These are phyloP conservation scores for Heliconius sara DNA, from an alignment of 2,888 invertebrate species.

Conservation along the genomic window DNA sequence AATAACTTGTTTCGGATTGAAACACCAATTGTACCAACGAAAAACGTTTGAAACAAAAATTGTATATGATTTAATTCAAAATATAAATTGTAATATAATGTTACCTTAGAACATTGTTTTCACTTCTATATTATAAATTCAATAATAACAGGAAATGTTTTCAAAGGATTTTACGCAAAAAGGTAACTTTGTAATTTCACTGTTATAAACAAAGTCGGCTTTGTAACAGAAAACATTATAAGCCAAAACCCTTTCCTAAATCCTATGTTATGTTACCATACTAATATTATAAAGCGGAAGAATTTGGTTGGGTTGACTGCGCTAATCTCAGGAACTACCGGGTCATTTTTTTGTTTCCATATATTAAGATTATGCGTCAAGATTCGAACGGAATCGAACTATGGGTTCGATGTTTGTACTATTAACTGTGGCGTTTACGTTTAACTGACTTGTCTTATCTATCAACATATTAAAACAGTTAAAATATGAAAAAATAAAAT, in stretches of 20 bases:
- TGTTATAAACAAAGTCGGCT: background rate
- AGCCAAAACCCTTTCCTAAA: conserved; percentile 9
- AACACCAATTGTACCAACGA: no score
- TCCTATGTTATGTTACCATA: background rate
- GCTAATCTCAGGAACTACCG: background rate
- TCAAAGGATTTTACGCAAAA: conserved; percentile 22
- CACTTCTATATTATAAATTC: conserved; percentile 14
- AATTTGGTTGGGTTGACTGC: background rate
- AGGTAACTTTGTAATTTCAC: conserved; percentile 14
- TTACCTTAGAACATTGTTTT: background rate
- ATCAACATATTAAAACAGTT: background rate
- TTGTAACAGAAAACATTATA: background rate
- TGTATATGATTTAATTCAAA: background rate
- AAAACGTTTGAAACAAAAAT: background rate
- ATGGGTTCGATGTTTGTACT: no score
- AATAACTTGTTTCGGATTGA: no score
- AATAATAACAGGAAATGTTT: conserved; percentile 25
- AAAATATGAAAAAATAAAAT: background rate
- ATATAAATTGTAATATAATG: background rate
- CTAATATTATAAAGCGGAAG: background rate
- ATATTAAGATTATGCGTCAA: background rate
- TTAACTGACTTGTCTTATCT: no score
- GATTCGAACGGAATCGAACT: background rate
- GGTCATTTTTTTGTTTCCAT: background rate
- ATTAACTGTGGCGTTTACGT: no score